These are phyloP conservation scores for Crossoptilon crossoptilon DNA, from an alignment of 2,797 vertebrate species.

Conservation along the genomic window DNA sequence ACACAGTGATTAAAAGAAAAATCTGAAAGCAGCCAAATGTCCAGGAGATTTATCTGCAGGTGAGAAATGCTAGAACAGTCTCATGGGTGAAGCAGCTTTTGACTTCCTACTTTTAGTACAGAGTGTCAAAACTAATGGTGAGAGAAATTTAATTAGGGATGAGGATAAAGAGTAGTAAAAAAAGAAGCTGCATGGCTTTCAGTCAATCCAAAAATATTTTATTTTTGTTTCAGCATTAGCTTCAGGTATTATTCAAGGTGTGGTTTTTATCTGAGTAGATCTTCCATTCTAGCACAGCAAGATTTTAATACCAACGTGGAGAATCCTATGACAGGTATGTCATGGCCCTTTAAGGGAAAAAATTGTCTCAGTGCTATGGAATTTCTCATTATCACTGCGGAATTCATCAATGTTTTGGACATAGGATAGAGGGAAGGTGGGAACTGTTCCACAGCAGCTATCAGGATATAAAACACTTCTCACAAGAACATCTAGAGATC, in stretches of 20 bases:
- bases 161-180: not conserved
- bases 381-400: not conserved
- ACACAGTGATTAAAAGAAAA: not conserved
- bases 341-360: not conserved
- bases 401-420: not conserved
- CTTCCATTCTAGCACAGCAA: not conserved
- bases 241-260: not conserved
- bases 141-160: not conserved
- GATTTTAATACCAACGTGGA: accelerated
- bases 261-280: not conserved
- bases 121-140: not conserved
- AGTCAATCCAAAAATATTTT: not conserved
- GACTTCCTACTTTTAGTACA: not conserved
- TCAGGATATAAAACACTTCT: not conserved
- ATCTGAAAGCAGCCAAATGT: not conserved
- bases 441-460: not conserved
- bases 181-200: not conserved
- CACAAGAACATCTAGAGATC: not conserved
- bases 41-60: not conserved
- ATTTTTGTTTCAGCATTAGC: not conserved
- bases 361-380: accelerated
- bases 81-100: not conserved
- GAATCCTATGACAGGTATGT: not conserved
- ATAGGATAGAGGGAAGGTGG: not conserved
- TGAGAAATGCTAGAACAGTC: not conserved